A percentile compares a stretch with the other conserved stretches of the same genome.
Evolutionary conservation across 2,113 vertebrate species (phyloP).

Genomic region (Peromyscus leucopus): DNA sequence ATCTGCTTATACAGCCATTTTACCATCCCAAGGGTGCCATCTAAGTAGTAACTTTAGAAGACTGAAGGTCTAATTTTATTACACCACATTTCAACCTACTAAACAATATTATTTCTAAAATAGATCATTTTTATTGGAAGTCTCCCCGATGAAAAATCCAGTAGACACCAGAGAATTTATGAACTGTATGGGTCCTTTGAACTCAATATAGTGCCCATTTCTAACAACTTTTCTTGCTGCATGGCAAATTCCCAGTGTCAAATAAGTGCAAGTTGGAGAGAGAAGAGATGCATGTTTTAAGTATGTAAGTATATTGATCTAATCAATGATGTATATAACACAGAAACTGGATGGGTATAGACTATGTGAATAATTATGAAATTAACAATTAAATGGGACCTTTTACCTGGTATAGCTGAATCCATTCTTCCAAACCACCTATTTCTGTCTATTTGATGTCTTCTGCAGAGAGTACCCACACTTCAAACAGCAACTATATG

Average conservation of each 20-base stretch:
- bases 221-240: conserved; percentile 88
- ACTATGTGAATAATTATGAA: conserved; percentile 40
- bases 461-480: conserved; percentile 41
- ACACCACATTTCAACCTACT: conserved; percentile 95
- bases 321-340: background rate
- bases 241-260: conserved; percentile 82
- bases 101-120: conserved; percentile 95
- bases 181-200: conserved; percentile 91
- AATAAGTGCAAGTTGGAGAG: conserved; percentile 74
- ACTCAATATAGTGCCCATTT: conserved; percentile 91
- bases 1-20: conserved; percentile 94
- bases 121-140: conserved; percentile 95
- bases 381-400: background rate
- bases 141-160: conserved; percentile 93
- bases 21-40: conserved; percentile 94
- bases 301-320: background rate
- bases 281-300: conserved; percentile 11
- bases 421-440: conserved; percentile 11
- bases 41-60: conserved; percentile 93
- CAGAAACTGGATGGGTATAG: background rate
- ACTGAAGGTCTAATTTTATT: conserved; percentile 96
- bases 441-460: conserved; percentile 48
- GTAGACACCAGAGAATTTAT: conserved; percentile 92
- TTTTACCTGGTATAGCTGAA: conserved; percentile 71
- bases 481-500: conserved; percentile 63